A percentile compares a stretch with the other conserved stretches of the same genome.
These are phyloP conservation scores for Bergia puertoricense DNA, from an alignment of 92 coral and sea anemone genomes.

Conservation along the genomic window DNA sequence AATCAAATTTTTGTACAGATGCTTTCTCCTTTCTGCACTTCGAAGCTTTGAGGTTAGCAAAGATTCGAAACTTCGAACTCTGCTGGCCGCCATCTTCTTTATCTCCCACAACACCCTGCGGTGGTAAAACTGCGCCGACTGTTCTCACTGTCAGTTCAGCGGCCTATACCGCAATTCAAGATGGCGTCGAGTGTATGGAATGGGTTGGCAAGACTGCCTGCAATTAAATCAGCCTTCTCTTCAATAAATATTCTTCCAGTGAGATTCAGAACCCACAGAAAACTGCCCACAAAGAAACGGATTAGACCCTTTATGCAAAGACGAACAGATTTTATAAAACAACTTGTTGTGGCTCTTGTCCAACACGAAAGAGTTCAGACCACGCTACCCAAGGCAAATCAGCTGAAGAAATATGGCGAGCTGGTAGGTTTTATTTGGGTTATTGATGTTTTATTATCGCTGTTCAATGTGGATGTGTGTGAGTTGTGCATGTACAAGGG, in stretches of 20 bases:
- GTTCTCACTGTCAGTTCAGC: not conserved
- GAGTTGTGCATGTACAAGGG: not conserved
- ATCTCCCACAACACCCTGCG: constrained; percentile 28
- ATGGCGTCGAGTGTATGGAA: constrained; percentile 70
- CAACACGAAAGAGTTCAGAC: constrained; percentile 95
- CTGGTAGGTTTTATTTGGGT: constrained; percentile 60
- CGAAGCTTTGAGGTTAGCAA: constrained; percentile 87
- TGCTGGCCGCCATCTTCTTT: constrained; percentile 94
- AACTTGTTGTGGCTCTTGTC: constrained; percentile 79
- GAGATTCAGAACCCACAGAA: constrained; percentile 82
- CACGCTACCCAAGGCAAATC: constrained; percentile 87
- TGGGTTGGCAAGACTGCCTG: constrained; percentile 25
- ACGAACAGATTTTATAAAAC: constrained; percentile 90
- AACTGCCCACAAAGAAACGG: constrained; percentile 77
- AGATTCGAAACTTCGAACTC: constrained; percentile 86
- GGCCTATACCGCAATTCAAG: constrained; percentile 37
- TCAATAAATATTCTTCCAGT: constrained; percentile 67
- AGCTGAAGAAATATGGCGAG: constrained; percentile 92
- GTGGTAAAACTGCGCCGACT: constrained; percentile 29
- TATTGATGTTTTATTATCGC: not conserved
- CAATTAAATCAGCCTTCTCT: constrained; percentile 47
- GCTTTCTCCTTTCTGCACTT: constrained; percentile 82
- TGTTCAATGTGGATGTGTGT: not conserved
- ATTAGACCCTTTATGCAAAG: constrained; percentile 83
- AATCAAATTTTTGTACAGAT: constrained; percentile 83